phyloP scores from a whole-genome alignment of 2,113 vertebrate genomes.

The Syngnathus scovelli region DNA sequence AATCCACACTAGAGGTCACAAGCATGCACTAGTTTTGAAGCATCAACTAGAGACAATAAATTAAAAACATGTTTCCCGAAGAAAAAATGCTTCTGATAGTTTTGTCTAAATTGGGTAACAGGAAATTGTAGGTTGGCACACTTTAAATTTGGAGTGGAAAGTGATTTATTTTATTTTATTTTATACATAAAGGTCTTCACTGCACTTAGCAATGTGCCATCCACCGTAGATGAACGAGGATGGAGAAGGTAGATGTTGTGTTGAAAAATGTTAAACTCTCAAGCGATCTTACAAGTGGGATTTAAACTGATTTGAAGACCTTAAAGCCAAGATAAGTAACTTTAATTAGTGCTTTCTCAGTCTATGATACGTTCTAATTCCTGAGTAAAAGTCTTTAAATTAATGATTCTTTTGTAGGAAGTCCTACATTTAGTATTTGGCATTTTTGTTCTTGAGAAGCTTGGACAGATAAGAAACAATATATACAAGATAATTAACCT shows the following conservation, averaged over 20 bases:
- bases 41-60: background rate
- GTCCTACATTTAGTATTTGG: background rate
- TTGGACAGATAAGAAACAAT: background rate
- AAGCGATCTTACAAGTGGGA: background rate
- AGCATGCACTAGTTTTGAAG: background rate
- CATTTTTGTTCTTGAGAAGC: background rate
- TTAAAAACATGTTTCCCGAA: background rate
- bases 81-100: background rate
- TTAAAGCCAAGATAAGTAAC: background rate
- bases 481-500: background rate
- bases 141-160: background rate
- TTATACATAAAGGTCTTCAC: background rate
- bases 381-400: background rate
- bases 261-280: too few relatives aligned
- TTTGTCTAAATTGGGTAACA: background rate
- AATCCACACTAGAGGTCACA: background rate
- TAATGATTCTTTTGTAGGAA: background rate
- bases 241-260: too few relatives aligned
- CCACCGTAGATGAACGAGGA: too few relatives aligned
- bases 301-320: background rate
- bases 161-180: background rate
- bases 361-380: background rate
- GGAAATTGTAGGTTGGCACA: background rate
- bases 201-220: too few relatives aligned
- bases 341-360: background rate